These are phyloP conservation scores for Microtus richardsoni DNA, from an alignment of 2,113 vertebrate species.

Conservation along the genomic window DNA sequence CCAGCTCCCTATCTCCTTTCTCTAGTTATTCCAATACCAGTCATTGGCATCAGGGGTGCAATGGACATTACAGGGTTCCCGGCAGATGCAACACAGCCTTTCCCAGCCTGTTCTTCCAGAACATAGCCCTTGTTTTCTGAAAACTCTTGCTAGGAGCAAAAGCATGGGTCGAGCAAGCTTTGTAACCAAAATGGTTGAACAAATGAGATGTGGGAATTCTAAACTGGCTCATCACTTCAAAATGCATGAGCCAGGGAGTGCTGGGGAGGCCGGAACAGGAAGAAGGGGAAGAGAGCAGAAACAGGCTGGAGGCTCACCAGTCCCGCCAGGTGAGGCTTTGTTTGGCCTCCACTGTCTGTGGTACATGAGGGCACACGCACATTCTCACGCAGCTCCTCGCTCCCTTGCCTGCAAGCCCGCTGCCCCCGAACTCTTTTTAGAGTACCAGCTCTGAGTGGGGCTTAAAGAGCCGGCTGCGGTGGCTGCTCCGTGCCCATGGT, in stretches of 20 bases:
- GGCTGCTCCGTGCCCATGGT: conserved; percentile 71
- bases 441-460: conserved; percentile 78
- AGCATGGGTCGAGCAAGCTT: conserved; percentile 51
- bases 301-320: conserved; percentile 80
- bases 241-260: conserved; percentile 54
- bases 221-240: conserved; percentile 59
- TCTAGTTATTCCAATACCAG: conserved; percentile 68
- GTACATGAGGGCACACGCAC: conserved; percentile 68
- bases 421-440: conserved; percentile 78
- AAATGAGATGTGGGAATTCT: conserved; percentile 67
- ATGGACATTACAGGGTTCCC: conserved; percentile 65
- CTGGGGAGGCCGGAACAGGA: conserved; percentile 44
- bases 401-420: conserved; percentile 76
- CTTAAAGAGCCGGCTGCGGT: conserved; percentile 78
- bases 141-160: conserved; percentile 71
- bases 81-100: conserved; percentile 49
- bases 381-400: conserved; percentile 69
- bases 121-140: conserved; percentile 57
- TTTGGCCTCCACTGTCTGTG: conserved; percentile 61
- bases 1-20: not conserved
- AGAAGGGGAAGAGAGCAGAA: conserved; percentile 66
- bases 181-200: conserved; percentile 67
- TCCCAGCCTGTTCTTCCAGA: conserved; percentile 66
- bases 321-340: conserved; percentile 79
- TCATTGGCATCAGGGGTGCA: conserved; percentile 64